Evolutionary conservation across 37 sponge, comb jelly and placozoan species (phyloP).

Genomic region (Petrosia ficiformis): DNA sequence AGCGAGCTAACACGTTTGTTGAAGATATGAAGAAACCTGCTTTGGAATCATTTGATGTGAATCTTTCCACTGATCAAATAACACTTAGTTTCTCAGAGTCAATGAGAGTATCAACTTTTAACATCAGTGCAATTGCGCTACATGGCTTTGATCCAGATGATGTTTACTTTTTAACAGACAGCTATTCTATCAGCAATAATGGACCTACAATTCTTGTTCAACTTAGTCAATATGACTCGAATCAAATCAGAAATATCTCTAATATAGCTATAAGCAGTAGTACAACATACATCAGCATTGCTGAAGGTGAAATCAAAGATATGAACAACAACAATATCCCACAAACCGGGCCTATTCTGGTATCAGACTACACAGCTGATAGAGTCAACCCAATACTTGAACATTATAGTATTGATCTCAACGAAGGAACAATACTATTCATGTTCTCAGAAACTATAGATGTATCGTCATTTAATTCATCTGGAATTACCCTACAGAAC

Average conservation of each 20-base stretch:
- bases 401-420: conserved; percentile 62
- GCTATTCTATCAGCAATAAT: conserved; percentile 48
- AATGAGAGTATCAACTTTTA: conserved; percentile 52
- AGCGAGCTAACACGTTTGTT: conserved; percentile 26
- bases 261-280: conserved; percentile 50
- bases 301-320: conserved; percentile 37
- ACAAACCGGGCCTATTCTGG: neutral
- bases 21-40: conserved; percentile 48
- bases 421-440: conserved; percentile 59
- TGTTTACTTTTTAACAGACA: conserved; percentile 66
- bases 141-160: conserved; percentile 3
- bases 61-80: conserved; percentile 57
- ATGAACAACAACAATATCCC: conserved; percentile 60
- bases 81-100: conserved; percentile 84
- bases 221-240: conserved; percentile 49
- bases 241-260: conserved; percentile 75
- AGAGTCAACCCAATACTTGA: conserved; percentile 28
- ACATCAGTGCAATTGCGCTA: conserved; percentile 36
- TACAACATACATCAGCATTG: conserved; percentile 54
- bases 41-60: conserved; percentile 56
- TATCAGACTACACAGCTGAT: neutral
- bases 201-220: conserved; percentile 44
- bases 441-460: conserved; percentile 83
- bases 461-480: conserved; percentile 51
- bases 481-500: conserved; percentile 40